A percentile compares a stretch with the other conserved stretches of the same genome.
phyloP scores from a whole-genome alignment of 2,888 invertebrate species.

The Entomobrya proxima region DNA sequence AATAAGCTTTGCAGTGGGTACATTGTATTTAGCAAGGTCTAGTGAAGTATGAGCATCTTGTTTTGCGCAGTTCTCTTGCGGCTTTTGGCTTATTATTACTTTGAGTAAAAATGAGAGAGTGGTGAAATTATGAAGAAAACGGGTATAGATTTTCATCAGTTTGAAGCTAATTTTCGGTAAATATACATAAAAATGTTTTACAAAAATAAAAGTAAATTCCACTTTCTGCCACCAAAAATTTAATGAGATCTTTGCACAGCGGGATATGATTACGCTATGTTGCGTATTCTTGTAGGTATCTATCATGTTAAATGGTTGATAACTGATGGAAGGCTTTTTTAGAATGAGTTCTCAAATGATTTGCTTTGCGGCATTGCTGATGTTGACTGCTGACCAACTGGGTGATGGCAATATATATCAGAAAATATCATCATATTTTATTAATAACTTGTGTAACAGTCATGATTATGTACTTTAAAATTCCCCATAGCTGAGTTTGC shows the following conservation, averaged over 20 bases:
- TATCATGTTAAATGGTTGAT: background rate
- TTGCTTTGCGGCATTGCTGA: background rate
- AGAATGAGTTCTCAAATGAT: background rate
- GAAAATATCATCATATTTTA: constrained; percentile 10
- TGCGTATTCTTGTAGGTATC: background rate
- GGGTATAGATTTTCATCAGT: background rate
- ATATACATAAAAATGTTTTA: background rate
- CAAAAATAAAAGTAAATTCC: constrained; percentile 25
- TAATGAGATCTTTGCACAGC: constrained; percentile 39
- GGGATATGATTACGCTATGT: too few species aligned
- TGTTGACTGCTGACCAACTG: background rate
- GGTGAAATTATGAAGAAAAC: constrained; percentile 9
- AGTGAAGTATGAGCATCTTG: background rate
- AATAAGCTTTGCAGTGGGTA: background rate
- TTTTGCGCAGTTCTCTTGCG: background rate
- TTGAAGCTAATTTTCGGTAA: constrained; percentile 29
- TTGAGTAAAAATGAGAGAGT: constrained; percentile 15
- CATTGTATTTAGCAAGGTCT: constrained; percentile 7
- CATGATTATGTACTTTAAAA: background rate
- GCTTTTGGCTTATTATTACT: constrained; percentile 8
- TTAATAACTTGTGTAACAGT: constrained; percentile 43
- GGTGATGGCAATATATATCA: background rate
- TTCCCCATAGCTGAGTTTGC: background rate
- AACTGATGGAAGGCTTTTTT: background rate
- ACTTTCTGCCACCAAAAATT: background rate